Base-by-base conservation (phyloP, 2,888 invertebrate species). In the Diabrotica balteata region DNA sequence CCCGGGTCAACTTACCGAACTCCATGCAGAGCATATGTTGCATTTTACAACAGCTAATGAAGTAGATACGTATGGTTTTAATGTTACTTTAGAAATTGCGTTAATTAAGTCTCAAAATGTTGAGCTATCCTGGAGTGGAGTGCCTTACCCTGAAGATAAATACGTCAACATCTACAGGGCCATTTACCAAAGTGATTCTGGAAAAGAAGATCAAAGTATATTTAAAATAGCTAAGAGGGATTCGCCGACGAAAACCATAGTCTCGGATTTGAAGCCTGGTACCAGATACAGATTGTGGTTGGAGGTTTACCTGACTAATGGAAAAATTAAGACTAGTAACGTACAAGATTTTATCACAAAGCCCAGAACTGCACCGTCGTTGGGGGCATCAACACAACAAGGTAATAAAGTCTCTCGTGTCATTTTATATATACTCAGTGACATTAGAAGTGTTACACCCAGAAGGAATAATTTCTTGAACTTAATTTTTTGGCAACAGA, bases 161-260 rank as follows among this genome's bases (percentile, higher is more conserved):
- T 95, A 92, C 85, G 93, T 96, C 59, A 93, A 95, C 75, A 94
- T 96, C 77, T 95, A 93, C 85, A 88, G 95, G 64, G 94, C 94
- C 1, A 93, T 94, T 73, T 93, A 92, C 82, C 91, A 92, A 81
- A 91, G 90, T 77, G 92, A 91, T 79, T 87, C 88, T 9, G 91
- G 90, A 49, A 91, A 91, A 76, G 90, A 93, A 77, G 90, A 90
- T 78, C 90, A 87, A 62, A 91, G 89, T 78, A 89, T 89, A 0
- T 93, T 92, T 79, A 92, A 92, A 83, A 88, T 91, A 49, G 91
- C 92, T 8, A 92, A 92, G 77, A 85, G 91, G 66, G 92, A 92
- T 80, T 89, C 90, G 8, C 88, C 89, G 1, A 88, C 90, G 0
- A 89, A 88, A 76, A 90, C 90, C 0, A 82, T 89, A 22, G 89